Evolutionary conservation across 2,797 vertebrate species (phyloP).

Genomic region (Antrozous pallidus): DNA sequence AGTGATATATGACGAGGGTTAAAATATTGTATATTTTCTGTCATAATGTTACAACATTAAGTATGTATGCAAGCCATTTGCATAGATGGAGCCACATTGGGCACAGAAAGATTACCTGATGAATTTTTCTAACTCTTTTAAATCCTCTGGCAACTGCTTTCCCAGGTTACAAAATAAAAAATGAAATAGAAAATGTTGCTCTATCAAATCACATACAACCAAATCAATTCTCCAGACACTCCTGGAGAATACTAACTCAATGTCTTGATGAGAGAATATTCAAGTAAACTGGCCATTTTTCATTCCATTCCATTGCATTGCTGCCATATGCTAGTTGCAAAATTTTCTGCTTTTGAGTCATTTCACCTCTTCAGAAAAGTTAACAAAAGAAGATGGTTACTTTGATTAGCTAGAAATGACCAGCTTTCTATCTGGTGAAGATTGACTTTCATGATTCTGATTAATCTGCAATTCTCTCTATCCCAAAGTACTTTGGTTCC

Average conservation of each 20-base stretch:
- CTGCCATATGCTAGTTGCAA: background rate
- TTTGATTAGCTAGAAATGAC: background rate
- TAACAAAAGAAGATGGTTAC: background rate
- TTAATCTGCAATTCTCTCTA: background rate
- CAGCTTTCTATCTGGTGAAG: background rate
- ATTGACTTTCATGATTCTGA: background rate
- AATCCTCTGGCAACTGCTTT: constrained; percentile 76
- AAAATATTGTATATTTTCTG: constrained; percentile 36
- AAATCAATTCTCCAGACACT: background rate
- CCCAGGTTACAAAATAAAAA: constrained; percentile 71
- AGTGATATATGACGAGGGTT: constrained; percentile 32
- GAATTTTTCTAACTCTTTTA: constrained; percentile 80
- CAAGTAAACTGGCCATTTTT: constrained; percentile 48
- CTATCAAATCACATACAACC: constrained; percentile 71
- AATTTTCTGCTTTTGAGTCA: background rate
- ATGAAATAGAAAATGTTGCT: constrained; percentile 61
- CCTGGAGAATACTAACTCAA: constrained; percentile 45
- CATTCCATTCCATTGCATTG: constrained; percentile 10
- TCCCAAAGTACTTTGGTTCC: background rate
- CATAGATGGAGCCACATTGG: constrained; percentile 25
- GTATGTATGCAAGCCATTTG: constrained; percentile 53
- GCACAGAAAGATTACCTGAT: constrained; percentile 37
- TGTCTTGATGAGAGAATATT: constrained; percentile 18
- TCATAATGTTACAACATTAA: constrained; percentile 44
- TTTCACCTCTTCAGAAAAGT: background rate